phyloP scores from a whole-genome alignment of 2,113 vertebrate species.

The Oncorhynchus clarkii region DNA sequence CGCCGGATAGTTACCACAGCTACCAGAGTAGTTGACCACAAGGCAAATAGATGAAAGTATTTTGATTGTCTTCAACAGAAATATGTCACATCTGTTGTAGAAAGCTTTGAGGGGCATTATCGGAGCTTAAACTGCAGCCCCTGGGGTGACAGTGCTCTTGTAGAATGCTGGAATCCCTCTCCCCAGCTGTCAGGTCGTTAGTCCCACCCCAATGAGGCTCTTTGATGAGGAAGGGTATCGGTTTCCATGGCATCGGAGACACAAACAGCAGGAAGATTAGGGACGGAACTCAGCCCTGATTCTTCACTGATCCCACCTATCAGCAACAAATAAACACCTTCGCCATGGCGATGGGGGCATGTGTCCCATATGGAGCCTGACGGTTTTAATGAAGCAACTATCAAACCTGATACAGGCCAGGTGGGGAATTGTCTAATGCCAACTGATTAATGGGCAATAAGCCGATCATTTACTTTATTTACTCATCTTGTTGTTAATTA shows the following conservation, averaged over 20 bases:
- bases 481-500: slow-evolving; percentile 42
- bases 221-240: slow-evolving; percentile 73
- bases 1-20: no score
- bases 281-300: slow-evolving; percentile 63
- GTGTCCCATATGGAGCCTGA: slow-evolving; percentile 37
- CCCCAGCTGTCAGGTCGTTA: slow-evolving; percentile 72
- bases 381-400: slow-evolving; percentile 61
- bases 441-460: slow-evolving; percentile 58
- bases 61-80: slow-evolving; percentile 44
- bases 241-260: slow-evolving; percentile 75
- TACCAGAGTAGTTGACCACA: slow-evolving; percentile 11
- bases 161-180: slow-evolving; percentile 57
- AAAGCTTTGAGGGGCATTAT: slow-evolving; percentile 69
- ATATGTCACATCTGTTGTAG: slow-evolving; percentile 69
- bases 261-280: slow-evolving; percentile 74
- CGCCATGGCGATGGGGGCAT: slow-evolving; percentile 33
- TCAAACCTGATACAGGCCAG: slow-evolving; percentile 49
- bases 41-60: slow-evolving; percentile 12
- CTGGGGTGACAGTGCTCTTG: slow-evolving; percentile 56
- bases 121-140: slow-evolving; percentile 66
- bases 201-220: slow-evolving; percentile 67
- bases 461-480: slow-evolving; percentile 40
- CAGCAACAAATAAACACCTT: slow-evolving; percentile 77
- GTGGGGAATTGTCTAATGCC: slow-evolving; percentile 61
- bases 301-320: slow-evolving; percentile 66